Percentiles rank a stretch among this genome's conserved stretches.
phyloP scores from a whole-genome alignment of 2,888 invertebrate species.

The Himalopsyche japonica region DNA sequence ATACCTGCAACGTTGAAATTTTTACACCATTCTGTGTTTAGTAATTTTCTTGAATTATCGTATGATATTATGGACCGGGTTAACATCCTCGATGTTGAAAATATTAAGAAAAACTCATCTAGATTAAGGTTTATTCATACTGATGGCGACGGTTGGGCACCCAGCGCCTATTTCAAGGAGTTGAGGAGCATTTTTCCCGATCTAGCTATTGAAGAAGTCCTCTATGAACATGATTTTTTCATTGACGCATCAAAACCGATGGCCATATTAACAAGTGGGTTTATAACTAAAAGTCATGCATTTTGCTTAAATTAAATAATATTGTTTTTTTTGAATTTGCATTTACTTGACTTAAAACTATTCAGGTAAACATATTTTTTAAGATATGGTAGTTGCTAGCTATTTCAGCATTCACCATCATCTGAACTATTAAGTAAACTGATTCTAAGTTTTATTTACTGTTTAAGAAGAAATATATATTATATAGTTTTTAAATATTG shows the following conservation, averaged over 20 bases:
- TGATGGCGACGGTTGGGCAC: constrained; percentile 81
- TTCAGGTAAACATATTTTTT: no score
- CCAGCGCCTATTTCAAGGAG: constrained; percentile 63
- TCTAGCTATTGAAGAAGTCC: background rate
- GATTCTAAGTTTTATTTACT: no score
- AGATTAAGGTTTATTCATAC: constrained; percentile 82
- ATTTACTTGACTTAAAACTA: no score
- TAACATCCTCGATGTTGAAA: constrained; percentile 64
- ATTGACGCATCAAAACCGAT: background rate
- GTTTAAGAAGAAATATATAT: no score
- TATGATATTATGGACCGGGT: constrained; percentile 81
- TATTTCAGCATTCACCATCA: no score
- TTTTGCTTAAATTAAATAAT: no score
- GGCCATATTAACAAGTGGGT: background rate
- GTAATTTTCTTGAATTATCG: constrained; percentile 71
- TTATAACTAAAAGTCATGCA: background rate
- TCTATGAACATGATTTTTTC: background rate
- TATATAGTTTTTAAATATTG: no score
- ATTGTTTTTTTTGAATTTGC: no score
- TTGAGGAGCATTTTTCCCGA: background rate
- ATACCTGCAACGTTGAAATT: constrained; percentile 60
- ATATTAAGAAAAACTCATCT: constrained; percentile 60
- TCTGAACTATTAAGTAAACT: no score
- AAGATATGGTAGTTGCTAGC: no score
- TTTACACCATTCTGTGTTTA: constrained; percentile 61